Evolutionary conservation across 2,888 invertebrate species (phyloP).

Genomic region (Dryobotodes eremita): DNA sequence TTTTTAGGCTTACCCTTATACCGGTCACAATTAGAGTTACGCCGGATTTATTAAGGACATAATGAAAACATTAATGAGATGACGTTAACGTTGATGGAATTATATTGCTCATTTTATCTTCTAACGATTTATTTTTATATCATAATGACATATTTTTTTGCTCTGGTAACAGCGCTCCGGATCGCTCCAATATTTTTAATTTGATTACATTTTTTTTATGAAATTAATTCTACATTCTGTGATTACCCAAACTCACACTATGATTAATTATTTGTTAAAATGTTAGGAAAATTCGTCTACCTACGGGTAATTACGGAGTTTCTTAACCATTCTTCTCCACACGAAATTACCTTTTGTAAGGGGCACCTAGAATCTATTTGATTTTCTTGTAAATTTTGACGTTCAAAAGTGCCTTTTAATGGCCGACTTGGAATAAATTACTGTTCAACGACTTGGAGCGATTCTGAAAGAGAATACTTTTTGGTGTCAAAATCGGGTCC

Average conservation of each 20-base stretch:
- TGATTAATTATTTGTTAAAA: not conserved
- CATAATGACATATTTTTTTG: not conserved
- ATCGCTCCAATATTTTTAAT: no score
- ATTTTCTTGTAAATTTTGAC: no score
- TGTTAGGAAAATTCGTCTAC: not conserved
- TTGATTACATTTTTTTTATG: no score
- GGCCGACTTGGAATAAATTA: not conserved
- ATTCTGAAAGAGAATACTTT: not conserved
- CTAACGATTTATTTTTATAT: not conserved
- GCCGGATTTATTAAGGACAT: not conserved
- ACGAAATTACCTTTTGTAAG: not conserved
- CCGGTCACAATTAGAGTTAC: not conserved
- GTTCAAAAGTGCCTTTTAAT: not conserved
- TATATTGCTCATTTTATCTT: not conserved
- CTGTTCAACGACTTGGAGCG: no score
- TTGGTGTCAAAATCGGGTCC: not conserved
- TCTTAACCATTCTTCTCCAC: not conserved
- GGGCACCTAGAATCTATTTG: not conserved
- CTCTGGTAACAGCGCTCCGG: not conserved
- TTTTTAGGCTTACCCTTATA: no score
- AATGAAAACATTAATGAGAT: not conserved
- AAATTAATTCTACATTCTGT: no score
- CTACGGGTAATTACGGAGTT: not conserved
- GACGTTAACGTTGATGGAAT: not conserved
- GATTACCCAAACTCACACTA: no score